Percentiles rank a stretch among this genome's conserved stretches.
phyloP scores from a whole-genome alignment of 2,888 invertebrate genomes.

The Apamea epomidion region DNA sequence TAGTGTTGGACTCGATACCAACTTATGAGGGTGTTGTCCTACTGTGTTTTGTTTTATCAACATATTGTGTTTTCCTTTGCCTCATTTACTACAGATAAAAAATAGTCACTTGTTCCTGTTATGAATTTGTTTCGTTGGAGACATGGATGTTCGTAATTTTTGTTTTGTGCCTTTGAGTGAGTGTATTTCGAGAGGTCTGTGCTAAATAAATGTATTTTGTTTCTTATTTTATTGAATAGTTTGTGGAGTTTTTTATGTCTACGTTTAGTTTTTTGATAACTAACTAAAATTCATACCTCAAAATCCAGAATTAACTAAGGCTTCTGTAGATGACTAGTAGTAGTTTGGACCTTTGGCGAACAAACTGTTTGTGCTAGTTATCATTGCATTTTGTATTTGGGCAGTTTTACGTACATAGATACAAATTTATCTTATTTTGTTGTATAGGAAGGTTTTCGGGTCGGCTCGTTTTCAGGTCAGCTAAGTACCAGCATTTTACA shows the following conservation, averaged over 20 bases:
- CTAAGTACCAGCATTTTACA: not conserved
- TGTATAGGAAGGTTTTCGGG: not conserved
- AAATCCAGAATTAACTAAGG: not conserved
- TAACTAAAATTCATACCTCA: no score
- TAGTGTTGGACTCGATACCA: constrained; percentile 70
- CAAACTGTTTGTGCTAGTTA: not conserved
- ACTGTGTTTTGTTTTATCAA: constrained; percentile 60
- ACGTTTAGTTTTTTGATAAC: not conserved
- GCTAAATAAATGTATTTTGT: not conserved
- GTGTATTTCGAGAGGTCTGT: not conserved
- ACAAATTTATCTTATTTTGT: not conserved
- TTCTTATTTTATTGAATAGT: not conserved
- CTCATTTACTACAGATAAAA: constrained; percentile 24
- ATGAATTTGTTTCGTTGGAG: constrained; percentile 12
- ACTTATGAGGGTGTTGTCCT: constrained; percentile 57
- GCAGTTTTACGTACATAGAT: not conserved
- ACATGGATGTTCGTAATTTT: constrained; percentile 1
- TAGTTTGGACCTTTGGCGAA: not conserved
- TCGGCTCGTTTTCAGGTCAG: no score
- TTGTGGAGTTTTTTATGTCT: not conserved
- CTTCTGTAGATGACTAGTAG: not conserved
- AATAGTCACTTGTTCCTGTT: constrained; percentile 14
- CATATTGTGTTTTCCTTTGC: constrained; percentile 22
- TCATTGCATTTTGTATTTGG: not conserved
- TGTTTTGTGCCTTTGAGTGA: not conserved